phyloP scores from a whole-genome alignment of 2,797 vertebrate genomes.

The Pterois miles region DNA sequence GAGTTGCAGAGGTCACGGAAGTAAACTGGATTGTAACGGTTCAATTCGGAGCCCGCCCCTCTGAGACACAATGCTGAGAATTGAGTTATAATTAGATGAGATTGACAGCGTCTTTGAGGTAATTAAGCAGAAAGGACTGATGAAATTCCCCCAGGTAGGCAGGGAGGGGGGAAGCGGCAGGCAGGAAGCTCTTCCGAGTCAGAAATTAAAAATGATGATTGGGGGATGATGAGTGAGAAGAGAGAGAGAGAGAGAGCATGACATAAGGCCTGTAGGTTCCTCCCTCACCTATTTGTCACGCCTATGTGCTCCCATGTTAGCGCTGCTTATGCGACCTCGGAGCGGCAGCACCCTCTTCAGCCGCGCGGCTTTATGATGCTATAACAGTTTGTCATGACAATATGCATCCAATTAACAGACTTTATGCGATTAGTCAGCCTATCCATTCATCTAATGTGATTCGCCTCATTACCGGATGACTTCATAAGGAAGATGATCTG shows the following conservation, averaged over 20 bases:
- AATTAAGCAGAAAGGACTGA: constrained; percentile 78
- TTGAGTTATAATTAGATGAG: constrained; percentile 76
- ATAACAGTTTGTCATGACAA: constrained; percentile 80
- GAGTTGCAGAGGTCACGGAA: constrained; percentile 50
- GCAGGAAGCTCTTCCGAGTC: constrained; percentile 56
- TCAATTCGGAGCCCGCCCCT: constrained; percentile 63
- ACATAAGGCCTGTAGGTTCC: constrained; percentile 26
- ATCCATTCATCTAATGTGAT: constrained; percentile 80
- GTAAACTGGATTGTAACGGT: constrained; percentile 66
- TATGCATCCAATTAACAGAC: constrained; percentile 82
- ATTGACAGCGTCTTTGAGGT: constrained; percentile 81
- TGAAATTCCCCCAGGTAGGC: constrained; percentile 76
- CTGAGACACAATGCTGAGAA: constrained; percentile 54
- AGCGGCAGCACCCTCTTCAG: constrained; percentile 56
- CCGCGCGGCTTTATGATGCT: constrained; percentile 65
- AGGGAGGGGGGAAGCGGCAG: constrained; percentile 30
- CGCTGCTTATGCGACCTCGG: constrained; percentile 54
- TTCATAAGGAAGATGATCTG: constrained; percentile 75
- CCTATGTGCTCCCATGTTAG: constrained; percentile 62
- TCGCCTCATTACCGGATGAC: constrained; percentile 75
- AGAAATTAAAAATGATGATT: constrained; percentile 77
- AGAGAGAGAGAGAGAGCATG: constrained; percentile 11
- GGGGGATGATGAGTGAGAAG: constrained; percentile 48
- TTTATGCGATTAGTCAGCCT: constrained; percentile 78
- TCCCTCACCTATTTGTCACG: constrained; percentile 68